Evolutionary conservation across 2,113 vertebrate genomes (phyloP).

Genomic region (Xiphias gladius): DNA sequence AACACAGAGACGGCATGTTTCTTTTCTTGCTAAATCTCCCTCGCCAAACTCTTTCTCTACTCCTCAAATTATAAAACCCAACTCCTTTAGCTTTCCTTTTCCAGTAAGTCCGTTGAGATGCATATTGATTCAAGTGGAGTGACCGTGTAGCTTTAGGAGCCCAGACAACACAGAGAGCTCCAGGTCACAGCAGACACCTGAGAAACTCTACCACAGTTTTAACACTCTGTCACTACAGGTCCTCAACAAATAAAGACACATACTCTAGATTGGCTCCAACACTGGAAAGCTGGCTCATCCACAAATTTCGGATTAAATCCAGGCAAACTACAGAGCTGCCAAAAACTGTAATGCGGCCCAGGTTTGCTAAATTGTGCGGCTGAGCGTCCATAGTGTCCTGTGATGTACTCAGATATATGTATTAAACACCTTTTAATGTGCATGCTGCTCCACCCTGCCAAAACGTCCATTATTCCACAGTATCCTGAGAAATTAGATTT

Average conservation of each 20-base stretch:
- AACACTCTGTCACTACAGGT: constrained; percentile 28
- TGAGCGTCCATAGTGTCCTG: not conserved
- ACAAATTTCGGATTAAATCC: constrained; percentile 42
- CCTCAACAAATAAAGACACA: constrained; percentile 43
- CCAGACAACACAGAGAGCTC: not conserved
- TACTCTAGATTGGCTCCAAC: constrained; percentile 32
- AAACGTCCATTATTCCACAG: constrained; percentile 7
- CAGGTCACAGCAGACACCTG: not conserved
- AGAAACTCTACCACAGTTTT: constrained; percentile 6
- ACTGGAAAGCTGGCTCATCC: constrained; percentile 61
- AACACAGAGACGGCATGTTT: no score
- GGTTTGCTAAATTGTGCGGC: constrained; percentile 33
- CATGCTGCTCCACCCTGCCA: constrained; percentile 22
- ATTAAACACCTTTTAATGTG: constrained; percentile 43
- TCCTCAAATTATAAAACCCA: not conserved
- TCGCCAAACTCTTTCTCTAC: not conserved
- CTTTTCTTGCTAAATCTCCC: not conserved
- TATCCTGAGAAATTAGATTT: constrained; percentile 29
- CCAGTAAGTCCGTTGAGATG: not conserved
- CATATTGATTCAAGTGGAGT: not conserved
- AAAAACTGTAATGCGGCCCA: constrained; percentile 25
- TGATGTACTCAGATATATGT: constrained; percentile 15
- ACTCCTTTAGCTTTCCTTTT: not conserved
- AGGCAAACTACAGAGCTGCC: constrained; percentile 42
- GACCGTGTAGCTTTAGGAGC: not conserved